Conservation (phyloP, 64 coral and sea anemone genomes). For the Montipora sp. region DNA sequence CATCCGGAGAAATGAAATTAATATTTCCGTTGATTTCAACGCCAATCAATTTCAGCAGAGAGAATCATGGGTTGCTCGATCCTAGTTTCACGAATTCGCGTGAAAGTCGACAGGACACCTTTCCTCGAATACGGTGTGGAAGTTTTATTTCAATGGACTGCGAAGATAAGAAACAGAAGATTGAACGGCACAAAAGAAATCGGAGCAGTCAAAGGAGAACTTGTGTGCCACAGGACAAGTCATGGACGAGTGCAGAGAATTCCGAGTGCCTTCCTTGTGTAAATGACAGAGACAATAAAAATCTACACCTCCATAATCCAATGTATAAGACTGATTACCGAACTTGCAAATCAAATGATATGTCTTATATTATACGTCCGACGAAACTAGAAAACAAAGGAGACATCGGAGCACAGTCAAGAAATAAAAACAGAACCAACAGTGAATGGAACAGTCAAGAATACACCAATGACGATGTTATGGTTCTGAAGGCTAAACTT, state of each 20-base stretch:
- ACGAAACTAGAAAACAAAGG: neutral
- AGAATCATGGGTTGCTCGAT: neutral
- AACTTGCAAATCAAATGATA: neutral
- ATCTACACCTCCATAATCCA: neutral
- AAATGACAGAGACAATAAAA: neutral
- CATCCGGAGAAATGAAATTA: neutral
- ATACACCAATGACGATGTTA: neutral
- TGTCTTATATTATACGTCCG: neutral
- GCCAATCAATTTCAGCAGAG: neutral
- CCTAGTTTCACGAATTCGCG: neutral
- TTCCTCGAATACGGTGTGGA: neutral
- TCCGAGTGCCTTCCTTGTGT: no score
- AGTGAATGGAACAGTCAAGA: neutral
- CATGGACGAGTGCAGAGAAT: neutral
- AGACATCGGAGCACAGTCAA: neutral
- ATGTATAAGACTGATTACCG: neutral
- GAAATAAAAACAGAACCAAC: neutral
- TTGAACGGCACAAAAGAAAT: neutral
- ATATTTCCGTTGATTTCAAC: neutral
- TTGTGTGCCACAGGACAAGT: neutral
- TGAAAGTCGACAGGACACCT: neutral
- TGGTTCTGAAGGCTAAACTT: conserved; percentile 2
- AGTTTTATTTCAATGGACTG: neutral
- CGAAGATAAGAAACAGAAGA: neutral
- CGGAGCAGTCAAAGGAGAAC: neutral